Percentiles rank a stretch among this genome's conserved stretches.
Evolutionary conservation across 1,140 invertebrate genomes (phyloP).

Genomic region (Agrilus planipennis): DNA sequence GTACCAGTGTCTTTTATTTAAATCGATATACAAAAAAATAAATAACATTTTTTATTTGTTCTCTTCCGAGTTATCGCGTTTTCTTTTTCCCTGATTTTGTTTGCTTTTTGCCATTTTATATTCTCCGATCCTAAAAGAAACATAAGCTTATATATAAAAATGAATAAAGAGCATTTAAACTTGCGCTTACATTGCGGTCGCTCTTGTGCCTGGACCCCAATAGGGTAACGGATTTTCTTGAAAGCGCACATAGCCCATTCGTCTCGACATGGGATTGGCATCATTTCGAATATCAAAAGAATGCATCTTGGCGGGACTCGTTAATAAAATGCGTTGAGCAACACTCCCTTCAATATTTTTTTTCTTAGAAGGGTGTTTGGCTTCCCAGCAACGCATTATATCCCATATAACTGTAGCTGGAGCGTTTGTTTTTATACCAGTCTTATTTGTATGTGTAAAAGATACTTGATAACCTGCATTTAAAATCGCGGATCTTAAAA

Average conservation of each 20-base stretch:
- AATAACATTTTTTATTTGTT: conserved; percentile 1
- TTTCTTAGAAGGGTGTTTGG: conserved; percentile 45
- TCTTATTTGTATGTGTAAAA: conserved; percentile 76
- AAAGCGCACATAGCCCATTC: conserved; percentile 62
- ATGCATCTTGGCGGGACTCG: conserved; percentile 35
- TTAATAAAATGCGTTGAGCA: conserved; percentile 44
- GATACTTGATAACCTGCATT: conserved; percentile 91
- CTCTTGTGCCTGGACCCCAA: conserved; percentile 81
- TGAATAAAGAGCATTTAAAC: too few relatives aligned
- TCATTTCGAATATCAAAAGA: conserved; percentile 54
- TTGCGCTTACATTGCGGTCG: conserved; percentile 54
- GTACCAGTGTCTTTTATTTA: too few relatives aligned
- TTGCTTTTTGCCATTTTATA: conserved; percentile 45
- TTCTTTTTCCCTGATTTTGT: conserved; percentile 45
- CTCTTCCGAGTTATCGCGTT: conserved; percentile 21
- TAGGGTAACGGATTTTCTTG: conserved; percentile 73
- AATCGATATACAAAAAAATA: too few relatives aligned
- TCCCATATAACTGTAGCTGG: conserved; percentile 84
- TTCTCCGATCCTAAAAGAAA: conserved; percentile 40
- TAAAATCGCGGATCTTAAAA: conserved; percentile 75
- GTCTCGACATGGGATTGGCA: conserved; percentile 71
- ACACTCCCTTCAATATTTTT: conserved; percentile 43
- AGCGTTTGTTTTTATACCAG: conserved; percentile 90
- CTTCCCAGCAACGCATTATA: conserved; percentile 75
- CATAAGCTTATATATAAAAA: too few relatives aligned